Conservation (phyloP, 2,797 vertebrate genomes). For the Sebastolobus alascanus region DNA sequence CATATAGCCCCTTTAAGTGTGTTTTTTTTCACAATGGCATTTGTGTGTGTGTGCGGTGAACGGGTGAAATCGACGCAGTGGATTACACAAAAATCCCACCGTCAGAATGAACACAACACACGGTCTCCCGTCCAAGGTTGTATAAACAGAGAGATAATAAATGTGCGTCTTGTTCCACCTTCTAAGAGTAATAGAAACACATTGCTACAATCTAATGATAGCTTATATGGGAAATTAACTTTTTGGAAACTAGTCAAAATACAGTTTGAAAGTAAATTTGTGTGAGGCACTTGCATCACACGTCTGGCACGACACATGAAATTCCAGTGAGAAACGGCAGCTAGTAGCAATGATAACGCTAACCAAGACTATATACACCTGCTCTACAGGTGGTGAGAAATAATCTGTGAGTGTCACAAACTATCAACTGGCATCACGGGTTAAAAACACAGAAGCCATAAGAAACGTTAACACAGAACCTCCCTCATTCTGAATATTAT, state of each 20-base stretch:
- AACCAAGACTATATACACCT: not conserved
- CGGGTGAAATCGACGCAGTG: no score
- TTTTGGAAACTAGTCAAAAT: not conserved
- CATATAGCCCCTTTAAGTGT: no score
- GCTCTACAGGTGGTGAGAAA: not conserved
- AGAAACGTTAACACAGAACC: no score
- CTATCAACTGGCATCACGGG: not conserved
- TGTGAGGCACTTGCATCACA: not conserved
- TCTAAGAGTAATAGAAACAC: not conserved
- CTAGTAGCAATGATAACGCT: not conserved
- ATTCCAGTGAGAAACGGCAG: not conserved
- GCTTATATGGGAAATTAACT: not conserved
- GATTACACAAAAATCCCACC: no score
- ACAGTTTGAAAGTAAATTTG: not conserved
- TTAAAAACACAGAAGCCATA: no score
- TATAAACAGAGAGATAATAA: not conserved
- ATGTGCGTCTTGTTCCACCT: not conserved
- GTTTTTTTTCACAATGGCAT: no score
- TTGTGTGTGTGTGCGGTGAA: no score
- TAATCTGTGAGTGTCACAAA: not conserved
- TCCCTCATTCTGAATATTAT: not conserved
- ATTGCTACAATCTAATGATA: not conserved
- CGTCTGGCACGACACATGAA: not conserved
- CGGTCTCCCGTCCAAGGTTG: no score
- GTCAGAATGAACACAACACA: no score